phyloP scores from a whole-genome alignment of 2,113 vertebrate species.

The Hylia prasina region DNA sequence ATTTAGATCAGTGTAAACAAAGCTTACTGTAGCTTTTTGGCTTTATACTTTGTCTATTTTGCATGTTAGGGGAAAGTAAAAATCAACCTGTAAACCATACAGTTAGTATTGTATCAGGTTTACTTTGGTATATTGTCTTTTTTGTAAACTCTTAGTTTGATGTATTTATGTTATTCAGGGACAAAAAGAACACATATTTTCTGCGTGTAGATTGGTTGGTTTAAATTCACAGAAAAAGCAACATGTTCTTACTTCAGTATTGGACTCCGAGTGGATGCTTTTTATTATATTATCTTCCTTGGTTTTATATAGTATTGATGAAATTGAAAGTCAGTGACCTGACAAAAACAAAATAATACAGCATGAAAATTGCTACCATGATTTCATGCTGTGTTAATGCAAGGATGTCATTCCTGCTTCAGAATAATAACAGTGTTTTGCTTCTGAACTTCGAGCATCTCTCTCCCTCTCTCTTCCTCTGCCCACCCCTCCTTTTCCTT shows the following conservation, averaged over 20 bases:
- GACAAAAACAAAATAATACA: slow-evolving; percentile 66
- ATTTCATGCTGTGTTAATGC: slow-evolving; percentile 69
- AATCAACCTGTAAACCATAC: background rate
- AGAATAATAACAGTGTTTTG: slow-evolving; percentile 63
- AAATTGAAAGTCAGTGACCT: slow-evolving; percentile 70
- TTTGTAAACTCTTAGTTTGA: background rate
- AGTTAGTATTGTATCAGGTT: background rate
- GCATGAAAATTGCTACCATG: slow-evolving; percentile 63
- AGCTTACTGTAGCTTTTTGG: background rate
- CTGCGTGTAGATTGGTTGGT: background rate
- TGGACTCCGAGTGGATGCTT: background rate
- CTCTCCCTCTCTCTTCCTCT: background rate
- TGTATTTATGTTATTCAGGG: background rate
- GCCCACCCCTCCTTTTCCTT: background rate
- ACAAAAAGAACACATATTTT: background rate
- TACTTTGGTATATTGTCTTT: background rate
- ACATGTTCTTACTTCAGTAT: background rate
- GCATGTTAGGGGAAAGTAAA: background rate
- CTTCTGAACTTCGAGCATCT: background rate
- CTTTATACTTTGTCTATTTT: background rate
- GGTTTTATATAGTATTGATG: slow-evolving; percentile 57
- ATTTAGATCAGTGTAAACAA: background rate
- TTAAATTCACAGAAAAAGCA: background rate
- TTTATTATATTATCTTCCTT: slow-evolving; percentile 53
- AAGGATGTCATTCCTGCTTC: slow-evolving; percentile 47